A percentile compares a stretch with the other conserved stretches of the same genome.
phyloP scores from a whole-genome alignment of 2,113 vertebrate species.

The Scopus umbretta region DNA sequence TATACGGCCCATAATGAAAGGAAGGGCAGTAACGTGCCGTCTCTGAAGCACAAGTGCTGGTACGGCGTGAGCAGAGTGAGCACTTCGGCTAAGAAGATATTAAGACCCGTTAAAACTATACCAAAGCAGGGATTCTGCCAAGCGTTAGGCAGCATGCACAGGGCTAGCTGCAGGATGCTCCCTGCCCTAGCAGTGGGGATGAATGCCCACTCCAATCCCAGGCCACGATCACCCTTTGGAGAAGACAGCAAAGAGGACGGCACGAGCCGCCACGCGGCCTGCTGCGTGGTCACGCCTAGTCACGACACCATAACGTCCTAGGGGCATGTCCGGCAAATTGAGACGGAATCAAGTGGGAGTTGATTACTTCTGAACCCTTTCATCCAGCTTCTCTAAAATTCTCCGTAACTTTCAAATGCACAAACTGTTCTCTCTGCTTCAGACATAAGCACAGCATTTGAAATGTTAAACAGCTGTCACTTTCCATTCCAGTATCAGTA shows the following conservation, averaged over 20 bases:
- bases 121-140: neutral
- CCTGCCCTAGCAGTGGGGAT: neutral
- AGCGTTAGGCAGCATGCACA: fast-evolving
- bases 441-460: neutral
- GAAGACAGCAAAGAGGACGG: neutral
- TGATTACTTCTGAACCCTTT: neutral
- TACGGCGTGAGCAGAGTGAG: fast-evolving
- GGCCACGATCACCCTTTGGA: too few species aligned
- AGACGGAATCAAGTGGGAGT: neutral
- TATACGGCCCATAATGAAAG: neutral
- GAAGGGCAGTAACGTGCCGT: neutral
- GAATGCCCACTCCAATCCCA: neutral
- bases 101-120: neutral
- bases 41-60: neutral
- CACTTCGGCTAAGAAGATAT: neutral
- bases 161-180: neutral
- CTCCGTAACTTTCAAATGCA: neutral
- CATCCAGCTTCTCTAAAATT: neutral
- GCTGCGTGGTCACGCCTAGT: fast-evolving
- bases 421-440: neutral
- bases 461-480: neutral
- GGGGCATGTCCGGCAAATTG: fast-evolving
- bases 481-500: neutral
- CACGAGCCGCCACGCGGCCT: fast-evolving
- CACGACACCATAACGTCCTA: fast-evolving